Evolutionary conservation across 2,888 invertebrate species (phyloP), one percentile per base, ranked within the genome.

Genomic region (Netelia inedita): DNA sequence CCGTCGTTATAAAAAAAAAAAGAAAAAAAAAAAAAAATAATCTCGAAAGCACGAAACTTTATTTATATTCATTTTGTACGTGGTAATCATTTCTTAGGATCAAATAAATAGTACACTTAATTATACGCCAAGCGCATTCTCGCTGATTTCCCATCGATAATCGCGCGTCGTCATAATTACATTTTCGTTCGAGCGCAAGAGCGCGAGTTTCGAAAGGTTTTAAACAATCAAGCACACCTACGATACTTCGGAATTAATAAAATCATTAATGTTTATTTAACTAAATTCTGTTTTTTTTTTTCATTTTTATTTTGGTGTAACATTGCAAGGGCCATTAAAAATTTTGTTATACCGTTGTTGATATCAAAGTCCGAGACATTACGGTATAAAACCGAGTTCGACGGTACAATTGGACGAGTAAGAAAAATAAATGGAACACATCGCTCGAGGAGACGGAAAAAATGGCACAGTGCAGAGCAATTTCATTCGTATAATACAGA

Each of bases 61-160:
- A 93, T 93, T 93, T 92, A 92, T 93, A 92, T 92, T 93, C 90
- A 91, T 93, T 93, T 93, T 93, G 93, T 93, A 93, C 93, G 92
- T 90, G 91, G 85, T 89, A 89, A 91, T 91, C 87, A 90, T 91
- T 92, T 91, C 88, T 88, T 91, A 91, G 91, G 71, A 72, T 78
- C 82, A 79, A 86, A 90, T 90, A 91, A 91, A 90, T 82, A 79
- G 85, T 75, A 79, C 85, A 85, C 69, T 85, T 75, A 90, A 82
- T 66, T 59, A 59, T 75, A 53, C 68, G 43, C 35, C 73, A 21
- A 53, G 75, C 55, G 35, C 23, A 41, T 72, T 65, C 6, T 65
- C 6, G 14, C 9, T 23, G 19, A 10, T 21, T 69, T 35, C 50
- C 50, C 50, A 46, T 14, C 14, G 46, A 46, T 3, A 46, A 46